Evolutionary conservation across 2,113 vertebrate genomes (phyloP), one percentile per base, ranked within the genome.

Genomic region (Gallinago undulata): DNA sequence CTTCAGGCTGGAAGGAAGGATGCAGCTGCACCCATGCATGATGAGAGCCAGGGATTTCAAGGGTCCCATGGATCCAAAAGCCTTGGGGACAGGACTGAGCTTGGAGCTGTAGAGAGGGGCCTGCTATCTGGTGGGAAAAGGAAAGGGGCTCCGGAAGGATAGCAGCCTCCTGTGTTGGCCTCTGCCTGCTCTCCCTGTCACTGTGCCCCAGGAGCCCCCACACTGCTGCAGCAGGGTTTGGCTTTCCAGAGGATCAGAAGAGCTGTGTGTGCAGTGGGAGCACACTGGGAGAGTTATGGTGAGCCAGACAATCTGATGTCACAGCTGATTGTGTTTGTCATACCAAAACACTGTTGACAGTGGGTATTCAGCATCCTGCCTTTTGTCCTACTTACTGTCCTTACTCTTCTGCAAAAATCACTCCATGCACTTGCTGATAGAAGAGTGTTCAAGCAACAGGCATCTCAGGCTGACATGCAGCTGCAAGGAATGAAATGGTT

Each of bases 291-390:
- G 15, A 9, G 6, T 35, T 79, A 79, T 37, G 67, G 11, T 1
- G 3, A 48, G 4, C 8, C 2, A 0, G 6, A 19, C 10, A 72
- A 1, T 11, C 43, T 55, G 27, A 17, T 37, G 35, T 1, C 1
- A 22, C 0, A 4, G 14, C 23, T 77, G 39, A 28, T 62, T 43
- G 5, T 30, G 35, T 66, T 66, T 7, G 14, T 25, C 55, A 33
- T 78, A 28, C 8, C 27, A 48, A 85, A 47, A 70, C 10, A 57
- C 7, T 70, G 4, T 4, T 56, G 41, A 66, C 30, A 17, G 27
- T 13, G 24, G 2, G 8, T 64, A 69, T 90, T 50, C 19, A 50
- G 25, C 9, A 43, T 10, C 10, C 9, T 62, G 19, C 30, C 8
- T 60, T 90, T 77, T 17, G 24, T 31, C 7, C 22, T 81, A 7